A percentile compares a stretch with the other conserved stretches of the same genome.
Evolutionary conservation across 2,797 vertebrate genomes (phyloP).

Genomic region (Malurus leucopterus): DNA sequence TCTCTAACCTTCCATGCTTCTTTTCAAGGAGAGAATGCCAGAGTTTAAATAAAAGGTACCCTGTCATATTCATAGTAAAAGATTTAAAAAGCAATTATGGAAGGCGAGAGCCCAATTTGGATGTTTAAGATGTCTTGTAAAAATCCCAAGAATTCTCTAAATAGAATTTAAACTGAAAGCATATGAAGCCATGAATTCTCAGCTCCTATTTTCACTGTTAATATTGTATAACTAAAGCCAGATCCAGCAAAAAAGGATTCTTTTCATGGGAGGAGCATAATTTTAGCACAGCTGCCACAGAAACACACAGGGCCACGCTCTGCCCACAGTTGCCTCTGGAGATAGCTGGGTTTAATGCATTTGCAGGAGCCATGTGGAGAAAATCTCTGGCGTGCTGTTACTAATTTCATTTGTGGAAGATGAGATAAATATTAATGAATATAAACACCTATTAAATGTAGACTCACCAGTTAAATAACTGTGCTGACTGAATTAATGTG

Average conservation of each 20-base stretch:
- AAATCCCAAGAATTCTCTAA: background rate
- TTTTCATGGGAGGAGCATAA: background rate
- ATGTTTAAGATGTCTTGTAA: background rate
- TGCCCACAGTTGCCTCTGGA: background rate
- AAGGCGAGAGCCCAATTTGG: background rate
- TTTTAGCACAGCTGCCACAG: constrained; percentile 17
- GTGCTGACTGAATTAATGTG: background rate
- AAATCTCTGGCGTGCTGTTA: background rate
- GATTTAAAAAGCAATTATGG: background rate
- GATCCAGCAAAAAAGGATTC: background rate
- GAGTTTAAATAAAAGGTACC: background rate
- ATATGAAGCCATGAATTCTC: background rate
- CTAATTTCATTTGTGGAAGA: constrained; percentile 22
- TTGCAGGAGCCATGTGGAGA: background rate
- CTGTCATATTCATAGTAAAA: background rate
- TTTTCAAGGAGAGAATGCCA: background rate
- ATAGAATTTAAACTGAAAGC: background rate
- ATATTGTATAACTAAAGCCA: background rate
- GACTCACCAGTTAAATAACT: background rate
- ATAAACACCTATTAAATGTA: constrained; percentile 9
- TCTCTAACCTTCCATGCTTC: background rate
- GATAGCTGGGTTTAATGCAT: background rate
- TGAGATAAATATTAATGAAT: constrained; percentile 13
- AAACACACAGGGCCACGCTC: background rate
- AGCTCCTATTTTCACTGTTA: background rate